These are phyloP conservation scores for Pangasius krempfi DNA, from an alignment of 2,797 vertebrate genomes.

Conservation along the genomic window DNA sequence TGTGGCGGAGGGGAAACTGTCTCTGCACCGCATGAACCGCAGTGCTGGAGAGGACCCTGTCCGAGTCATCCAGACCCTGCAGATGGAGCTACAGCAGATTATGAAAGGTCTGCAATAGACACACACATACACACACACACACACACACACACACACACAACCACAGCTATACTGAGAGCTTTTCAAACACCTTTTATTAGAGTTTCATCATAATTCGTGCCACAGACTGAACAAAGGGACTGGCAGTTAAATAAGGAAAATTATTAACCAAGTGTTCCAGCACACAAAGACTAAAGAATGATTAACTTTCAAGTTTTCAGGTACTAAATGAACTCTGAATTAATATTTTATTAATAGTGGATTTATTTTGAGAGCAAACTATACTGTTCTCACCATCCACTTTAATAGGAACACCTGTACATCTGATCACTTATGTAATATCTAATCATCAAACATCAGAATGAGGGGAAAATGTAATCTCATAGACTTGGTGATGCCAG, in stretches of 20 bases:
- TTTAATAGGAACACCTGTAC: neutral
- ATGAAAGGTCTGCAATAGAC: conserved; percentile 84
- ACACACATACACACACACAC: neutral
- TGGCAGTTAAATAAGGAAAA: neutral
- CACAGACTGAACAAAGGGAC: neutral
- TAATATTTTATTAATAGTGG: neutral
- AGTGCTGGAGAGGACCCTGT: conserved; percentile 85
- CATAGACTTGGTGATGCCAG: neutral
- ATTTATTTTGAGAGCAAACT: neutral
- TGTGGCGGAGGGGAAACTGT: conserved; percentile 85
- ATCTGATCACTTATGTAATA: no score
- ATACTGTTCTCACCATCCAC: neutral
- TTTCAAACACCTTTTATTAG: neutral
- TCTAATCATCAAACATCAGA: neutral
- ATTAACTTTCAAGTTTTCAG: neutral
- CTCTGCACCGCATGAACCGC: conserved; percentile 87
- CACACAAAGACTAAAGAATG: neutral
- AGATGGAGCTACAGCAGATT: conserved; percentile 97
- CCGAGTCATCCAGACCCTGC: conserved; percentile 90
- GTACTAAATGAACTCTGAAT: neutral
- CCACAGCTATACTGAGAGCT: neutral
- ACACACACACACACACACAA: neutral
- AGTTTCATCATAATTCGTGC: neutral
- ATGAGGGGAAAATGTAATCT: neutral
- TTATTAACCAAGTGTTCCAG: neutral